phyloP scores from a whole-genome alignment of 1,140 invertebrate genomes.

The Bombus difficillimus region DNA sequence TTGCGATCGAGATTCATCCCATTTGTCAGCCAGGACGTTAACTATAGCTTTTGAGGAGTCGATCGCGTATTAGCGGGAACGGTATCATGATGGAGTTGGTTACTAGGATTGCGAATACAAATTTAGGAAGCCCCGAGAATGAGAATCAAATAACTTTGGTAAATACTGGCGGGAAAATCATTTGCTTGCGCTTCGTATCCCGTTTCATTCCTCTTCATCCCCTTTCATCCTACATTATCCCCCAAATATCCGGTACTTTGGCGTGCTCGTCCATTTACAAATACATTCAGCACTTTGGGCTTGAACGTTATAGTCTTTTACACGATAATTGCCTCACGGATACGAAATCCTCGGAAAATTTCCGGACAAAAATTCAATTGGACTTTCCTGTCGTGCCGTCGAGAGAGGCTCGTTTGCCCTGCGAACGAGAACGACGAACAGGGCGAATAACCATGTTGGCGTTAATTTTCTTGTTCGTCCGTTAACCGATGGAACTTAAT shows the following conservation, averaged over 20 bases:
- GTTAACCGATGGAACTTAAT: conserved; percentile 8
- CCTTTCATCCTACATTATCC: neutral
- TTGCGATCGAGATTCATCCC: neutral
- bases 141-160: conserved; percentile 14
- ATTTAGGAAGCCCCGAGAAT: neutral
- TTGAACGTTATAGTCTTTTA: neutral
- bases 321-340: neutral
- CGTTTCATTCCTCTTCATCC: neutral
- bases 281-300: neutral
- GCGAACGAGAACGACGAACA: neutral
- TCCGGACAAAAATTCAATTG: conserved; percentile 17
- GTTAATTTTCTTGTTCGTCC: conserved; percentile 20
- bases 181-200: conserved; percentile 1
- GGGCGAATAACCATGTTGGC: conserved; percentile 27
- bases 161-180: neutral
- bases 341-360: conserved; percentile 3
- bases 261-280: neutral
- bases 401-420: no score
- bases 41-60: neutral
- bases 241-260: neutral
- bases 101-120: neutral
- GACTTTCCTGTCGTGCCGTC: neutral
- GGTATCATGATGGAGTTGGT: neutral
- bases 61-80: neutral
- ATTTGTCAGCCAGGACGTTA: neutral